These are phyloP conservation scores for Hydrozoanthus gracilis DNA, from an alignment of 92 coral and sea anemone species.

Conservation along the genomic window DNA sequence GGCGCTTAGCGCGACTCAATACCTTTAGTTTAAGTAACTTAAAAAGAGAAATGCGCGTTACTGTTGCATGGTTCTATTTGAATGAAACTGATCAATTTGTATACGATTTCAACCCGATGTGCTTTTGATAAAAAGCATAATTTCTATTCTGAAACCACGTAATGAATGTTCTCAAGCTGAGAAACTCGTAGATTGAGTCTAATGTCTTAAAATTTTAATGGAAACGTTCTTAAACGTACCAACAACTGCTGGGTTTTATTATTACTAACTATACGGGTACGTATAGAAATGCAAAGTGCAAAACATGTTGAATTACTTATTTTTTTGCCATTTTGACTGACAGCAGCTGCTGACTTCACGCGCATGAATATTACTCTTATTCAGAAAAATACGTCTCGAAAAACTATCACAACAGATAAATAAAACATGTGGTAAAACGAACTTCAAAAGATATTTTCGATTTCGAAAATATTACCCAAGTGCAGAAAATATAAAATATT, in stretches of 20 bases:
- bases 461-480: not conserved
- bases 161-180: conserved; percentile 7
- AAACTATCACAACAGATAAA: not conserved
- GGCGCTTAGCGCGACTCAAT: not conserved
- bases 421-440: not conserved
- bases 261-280: not conserved
- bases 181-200: not conserved
- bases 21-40: not conserved
- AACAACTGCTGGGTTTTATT: conserved; percentile 17
- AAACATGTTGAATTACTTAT: not conserved
- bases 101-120: not conserved
- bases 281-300: not conserved
- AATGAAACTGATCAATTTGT: not conserved
- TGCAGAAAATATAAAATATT: not conserved
- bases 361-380: not conserved
- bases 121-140: conserved; percentile 5
- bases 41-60: not conserved
- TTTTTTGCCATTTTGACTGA: conserved; percentile 15
- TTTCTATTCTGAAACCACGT: not conserved
- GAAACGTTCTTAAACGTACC: not conserved
- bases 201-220: not conserved
- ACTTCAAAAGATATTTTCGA: not conserved
- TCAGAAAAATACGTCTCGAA: not conserved
- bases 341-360: conserved; percentile 1
- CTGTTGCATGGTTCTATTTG: not conserved